phyloP scores from a whole-genome alignment of 2,797 vertebrate species.

The Ara ararauna region DNA sequence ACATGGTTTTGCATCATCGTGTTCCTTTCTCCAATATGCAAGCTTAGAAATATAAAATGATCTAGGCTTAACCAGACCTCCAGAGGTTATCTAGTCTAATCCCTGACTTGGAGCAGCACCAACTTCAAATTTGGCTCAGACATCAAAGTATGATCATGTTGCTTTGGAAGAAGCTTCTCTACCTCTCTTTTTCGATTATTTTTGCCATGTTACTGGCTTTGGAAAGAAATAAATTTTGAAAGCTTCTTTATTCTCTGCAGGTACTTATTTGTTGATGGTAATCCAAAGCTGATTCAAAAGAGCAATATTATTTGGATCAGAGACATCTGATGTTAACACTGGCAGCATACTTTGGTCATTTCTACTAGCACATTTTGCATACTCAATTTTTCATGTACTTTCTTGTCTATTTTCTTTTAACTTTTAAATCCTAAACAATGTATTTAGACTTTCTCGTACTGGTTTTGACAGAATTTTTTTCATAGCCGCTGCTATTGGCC shows the following conservation, averaged over 20 bases:
- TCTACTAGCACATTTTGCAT: background rate
- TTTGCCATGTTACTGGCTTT: background rate
- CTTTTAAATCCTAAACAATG: background rate
- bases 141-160: background rate
- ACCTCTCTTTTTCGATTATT: background rate
- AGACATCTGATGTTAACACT: background rate
- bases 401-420: background rate
- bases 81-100: background rate
- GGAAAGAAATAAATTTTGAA: background rate
- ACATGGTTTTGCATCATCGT: background rate
- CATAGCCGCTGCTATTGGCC: background rate
- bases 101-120: background rate
- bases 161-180: background rate
- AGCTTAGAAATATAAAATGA: background rate
- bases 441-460: background rate
- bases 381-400: background rate
- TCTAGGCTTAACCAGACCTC: background rate
- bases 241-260: background rate
- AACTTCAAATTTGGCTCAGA: background rate
- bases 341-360: background rate
- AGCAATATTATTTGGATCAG: background rate
- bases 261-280: background rate
- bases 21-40: background rate
- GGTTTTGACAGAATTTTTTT: background rate
- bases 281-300: background rate